These are phyloP conservation scores for Syngnathus scovelli DNA, from an alignment of 2,113 vertebrate genomes.

Conservation along the genomic window DNA sequence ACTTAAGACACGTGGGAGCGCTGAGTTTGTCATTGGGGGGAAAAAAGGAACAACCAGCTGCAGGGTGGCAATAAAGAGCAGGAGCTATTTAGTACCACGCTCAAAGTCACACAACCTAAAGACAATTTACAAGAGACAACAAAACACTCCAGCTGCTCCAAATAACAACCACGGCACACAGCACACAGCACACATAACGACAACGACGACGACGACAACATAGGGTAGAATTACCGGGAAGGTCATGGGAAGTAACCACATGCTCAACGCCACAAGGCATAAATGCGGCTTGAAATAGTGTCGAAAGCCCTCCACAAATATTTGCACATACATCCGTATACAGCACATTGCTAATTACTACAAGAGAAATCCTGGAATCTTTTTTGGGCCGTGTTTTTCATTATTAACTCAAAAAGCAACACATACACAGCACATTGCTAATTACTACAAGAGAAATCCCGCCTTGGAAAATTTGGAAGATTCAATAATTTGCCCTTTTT, in stretches of 20 bases:
- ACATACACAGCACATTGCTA: not conserved
- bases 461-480: no score
- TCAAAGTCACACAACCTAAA: not conserved
- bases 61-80: not conserved
- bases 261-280: not conserved
- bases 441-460: not conserved
- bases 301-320: not conserved
- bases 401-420: no score
- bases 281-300: not conserved
- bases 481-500: no score
- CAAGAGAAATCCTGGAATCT: no score
- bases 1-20: not conserved
- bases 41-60: not conserved
- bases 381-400: no score
- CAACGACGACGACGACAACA: not conserved
- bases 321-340: not conserved
- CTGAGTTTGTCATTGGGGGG: not conserved
- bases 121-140: not conserved
- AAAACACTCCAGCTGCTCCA: not conserved
- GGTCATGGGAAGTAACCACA: not conserved
- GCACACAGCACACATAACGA: not conserved
- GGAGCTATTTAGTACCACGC: not conserved
- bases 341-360: not conserved
- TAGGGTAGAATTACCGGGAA: not conserved
- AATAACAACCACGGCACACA: not conserved